Base-by-base conservation (phyloP, 2,888 invertebrate species). In the Cacoxenus indagator region DNA sequence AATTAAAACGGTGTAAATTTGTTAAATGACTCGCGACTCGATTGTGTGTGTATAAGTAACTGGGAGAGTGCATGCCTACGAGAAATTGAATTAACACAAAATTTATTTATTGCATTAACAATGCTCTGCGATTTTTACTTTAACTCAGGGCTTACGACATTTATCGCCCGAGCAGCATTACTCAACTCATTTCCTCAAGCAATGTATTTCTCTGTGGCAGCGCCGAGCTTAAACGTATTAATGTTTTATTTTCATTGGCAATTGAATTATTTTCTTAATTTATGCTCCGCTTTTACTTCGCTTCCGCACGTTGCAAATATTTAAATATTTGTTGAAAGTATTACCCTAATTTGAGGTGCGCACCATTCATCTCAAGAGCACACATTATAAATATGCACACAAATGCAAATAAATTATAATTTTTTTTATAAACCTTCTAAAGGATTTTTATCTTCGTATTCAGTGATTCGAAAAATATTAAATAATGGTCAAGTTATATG, bases 41-140 rank as follows among this genome's bases (percentile, higher is more conserved):
- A 1, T 1, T 48, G 17, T 17, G 31, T 64, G 14, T 64, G 14
- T 51, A 6, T 5, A 24, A 26, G 26, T 64, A 19, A 46, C 26
- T 37, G 5, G 19, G 22, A 26, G 22, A 5, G 8, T 22, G 26
- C 27, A 2, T 61, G 57, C 57, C 24, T 57, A 27, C 4, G 57
- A 24, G 43, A 70, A 71, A 75, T 76, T 72, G 62, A 71, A 75
- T 76, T 71, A 72, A 72, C 67, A 67, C 46, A 17, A 67, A 67
- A 76, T 73, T 75, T 72, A 71, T 73, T 72, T 67, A 72, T 67
- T 61, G 65, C 64, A 54, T 65, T 68, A 67, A 67, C 66, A 70
- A 67, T 75, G 68, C 75, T 68, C 67, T 68, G 70, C 62, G 45
- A 43, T 62, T 43, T 62, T 62, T 62, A 43, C 61, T 43, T 62